A percentile compares a stretch with the other conserved stretches of the same genome.
These are phyloP conservation scores for Acanthosepion esculentum DNA, from an alignment of 2,888 invertebrate species.

Conservation along the genomic window DNA sequence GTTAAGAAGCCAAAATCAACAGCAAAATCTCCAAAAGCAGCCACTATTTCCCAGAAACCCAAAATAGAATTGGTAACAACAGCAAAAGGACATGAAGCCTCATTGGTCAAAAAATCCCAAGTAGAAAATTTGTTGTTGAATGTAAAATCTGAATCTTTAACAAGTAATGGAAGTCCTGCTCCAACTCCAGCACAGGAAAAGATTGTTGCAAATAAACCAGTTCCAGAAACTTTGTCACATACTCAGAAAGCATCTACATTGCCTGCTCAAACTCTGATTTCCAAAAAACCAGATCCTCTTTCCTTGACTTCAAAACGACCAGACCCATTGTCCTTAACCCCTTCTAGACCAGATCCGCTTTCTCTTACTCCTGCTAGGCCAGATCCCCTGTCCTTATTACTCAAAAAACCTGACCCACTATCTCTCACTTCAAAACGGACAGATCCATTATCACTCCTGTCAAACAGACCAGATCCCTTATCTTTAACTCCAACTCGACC, in stretches of 20 bases:
- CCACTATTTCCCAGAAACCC: neutral
- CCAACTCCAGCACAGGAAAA: neutral
- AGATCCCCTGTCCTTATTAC: constrained; percentile 23
- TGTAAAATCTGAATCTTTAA: neutral
- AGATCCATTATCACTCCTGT: constrained; percentile 25
- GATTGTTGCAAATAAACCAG: neutral
- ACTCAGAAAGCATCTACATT: neutral
- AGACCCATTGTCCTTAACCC: constrained; percentile 4
- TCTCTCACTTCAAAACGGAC: neutral
- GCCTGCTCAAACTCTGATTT: constrained; percentile 3
- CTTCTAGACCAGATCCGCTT: neutral
- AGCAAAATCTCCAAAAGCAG: neutral
- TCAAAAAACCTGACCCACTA: constrained; percentile 25
- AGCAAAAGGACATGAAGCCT: neutral
- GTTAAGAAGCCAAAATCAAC: neutral
- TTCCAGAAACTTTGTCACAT: neutral
- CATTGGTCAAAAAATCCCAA: neutral
- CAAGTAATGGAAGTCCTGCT: neutral
- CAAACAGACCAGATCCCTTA: neutral
- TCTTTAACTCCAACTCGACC: constrained; percentile 25
- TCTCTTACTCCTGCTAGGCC: neutral
- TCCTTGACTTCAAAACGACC: neutral
- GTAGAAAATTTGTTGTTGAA: neutral
- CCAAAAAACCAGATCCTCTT: constrained; percentile 24
- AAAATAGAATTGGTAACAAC: neutral